A percentile compares a stretch with the other conserved stretches of the same genome.
These are phyloP conservation scores for Agonopterix heracliana DNA, from an alignment of 2,888 invertebrate genomes.

Conservation along the genomic window DNA sequence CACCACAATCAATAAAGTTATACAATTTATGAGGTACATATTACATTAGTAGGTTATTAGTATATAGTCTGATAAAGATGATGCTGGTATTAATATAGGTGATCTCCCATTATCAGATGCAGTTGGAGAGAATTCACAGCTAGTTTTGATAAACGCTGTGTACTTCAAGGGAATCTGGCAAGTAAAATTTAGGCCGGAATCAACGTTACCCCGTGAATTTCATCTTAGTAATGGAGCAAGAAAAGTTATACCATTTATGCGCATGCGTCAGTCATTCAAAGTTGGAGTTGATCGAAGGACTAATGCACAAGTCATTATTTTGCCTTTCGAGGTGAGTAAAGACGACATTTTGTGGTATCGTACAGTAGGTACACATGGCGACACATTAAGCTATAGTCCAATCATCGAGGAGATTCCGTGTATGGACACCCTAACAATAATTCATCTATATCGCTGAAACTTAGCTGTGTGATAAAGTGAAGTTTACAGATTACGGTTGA, in stretches of 20 bases:
- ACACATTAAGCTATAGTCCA: too few relatives aligned
- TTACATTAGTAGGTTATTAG: too few relatives aligned
- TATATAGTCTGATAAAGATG: too few relatives aligned
- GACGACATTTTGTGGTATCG: too few relatives aligned
- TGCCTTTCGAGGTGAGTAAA: constrained; percentile 78
- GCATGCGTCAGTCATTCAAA: constrained; percentile 69
- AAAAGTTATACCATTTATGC: constrained; percentile 78
- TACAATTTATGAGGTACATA: too few relatives aligned
- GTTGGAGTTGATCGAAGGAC: constrained; percentile 66
- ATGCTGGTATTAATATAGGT: too few relatives aligned
- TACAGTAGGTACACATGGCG: not conserved
- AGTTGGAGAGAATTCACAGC: constrained; percentile 67
- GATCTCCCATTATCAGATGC: constrained; percentile 50
- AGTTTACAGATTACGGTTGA: too few relatives aligned
- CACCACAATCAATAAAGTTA: too few relatives aligned
- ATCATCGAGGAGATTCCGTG: too few relatives aligned
- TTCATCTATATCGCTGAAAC: too few relatives aligned
- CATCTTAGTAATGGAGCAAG: constrained; percentile 49
- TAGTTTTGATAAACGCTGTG: constrained; percentile 81
- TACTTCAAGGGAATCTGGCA: constrained; percentile 86
- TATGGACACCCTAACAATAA: too few relatives aligned
- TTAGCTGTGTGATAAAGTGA: too few relatives aligned
- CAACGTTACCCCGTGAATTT: constrained; percentile 75
- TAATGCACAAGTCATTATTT: constrained; percentile 75
- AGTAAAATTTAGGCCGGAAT: constrained; percentile 74